A percentile compares a stretch with the other conserved stretches of the same genome.
These are phyloP conservation scores for Ichneumoninae sp. DNA, from an alignment of 2,888 invertebrate genomes.

Conservation along the genomic window DNA sequence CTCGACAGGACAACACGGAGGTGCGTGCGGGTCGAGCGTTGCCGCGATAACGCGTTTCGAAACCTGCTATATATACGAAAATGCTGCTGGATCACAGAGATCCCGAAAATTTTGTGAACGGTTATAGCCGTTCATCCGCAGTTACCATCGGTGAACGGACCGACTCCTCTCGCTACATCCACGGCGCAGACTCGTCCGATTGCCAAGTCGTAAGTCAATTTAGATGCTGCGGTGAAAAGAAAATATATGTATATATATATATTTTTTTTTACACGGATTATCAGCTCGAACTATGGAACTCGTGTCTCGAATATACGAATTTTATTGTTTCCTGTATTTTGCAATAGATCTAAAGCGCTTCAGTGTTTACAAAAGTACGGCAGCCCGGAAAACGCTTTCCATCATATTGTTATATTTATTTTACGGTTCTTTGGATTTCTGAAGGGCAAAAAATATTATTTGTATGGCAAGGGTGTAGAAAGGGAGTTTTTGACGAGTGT, in stretches of 20 bases:
- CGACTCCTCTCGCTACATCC: neutral
- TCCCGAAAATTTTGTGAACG: neutral
- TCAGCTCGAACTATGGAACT: neutral
- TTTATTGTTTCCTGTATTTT: neutral
- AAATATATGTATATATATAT: neutral
- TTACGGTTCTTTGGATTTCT: neutral
- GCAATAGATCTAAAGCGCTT: neutral
- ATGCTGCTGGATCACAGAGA: neutral
- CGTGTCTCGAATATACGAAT: neutral
- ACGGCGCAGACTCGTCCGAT: constrained; percentile 3
- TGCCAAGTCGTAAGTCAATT: constrained; percentile 6
- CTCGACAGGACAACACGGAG: neutral
- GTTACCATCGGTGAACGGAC: constrained; percentile 2
- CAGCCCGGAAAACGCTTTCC: neutral
- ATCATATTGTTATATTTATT: neutral
- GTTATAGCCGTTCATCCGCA: neutral
- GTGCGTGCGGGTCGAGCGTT: constrained; percentile 15
- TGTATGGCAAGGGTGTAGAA: too few relatives aligned
- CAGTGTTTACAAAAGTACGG: neutral
- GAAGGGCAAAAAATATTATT: neutral
- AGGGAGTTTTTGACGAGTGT: too few relatives aligned
- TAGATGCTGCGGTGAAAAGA: neutral
- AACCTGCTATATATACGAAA: neutral
- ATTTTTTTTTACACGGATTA: neutral
- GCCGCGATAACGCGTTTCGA: neutral